Conservation (phyloP, 1,140 invertebrate genomes). For the Drosophila ercepeae region DNA sequence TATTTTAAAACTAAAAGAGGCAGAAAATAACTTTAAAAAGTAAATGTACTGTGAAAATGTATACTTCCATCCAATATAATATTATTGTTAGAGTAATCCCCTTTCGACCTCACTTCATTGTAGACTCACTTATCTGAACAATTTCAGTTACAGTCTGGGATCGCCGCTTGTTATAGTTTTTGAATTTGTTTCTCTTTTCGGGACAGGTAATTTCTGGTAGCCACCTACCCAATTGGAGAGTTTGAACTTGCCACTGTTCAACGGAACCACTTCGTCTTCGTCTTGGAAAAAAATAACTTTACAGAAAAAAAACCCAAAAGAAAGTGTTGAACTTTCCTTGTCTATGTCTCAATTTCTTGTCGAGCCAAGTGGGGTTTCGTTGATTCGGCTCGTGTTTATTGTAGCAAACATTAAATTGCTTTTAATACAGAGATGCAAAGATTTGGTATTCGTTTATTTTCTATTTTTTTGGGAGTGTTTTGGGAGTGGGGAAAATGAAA, state of each 20-base stretch:
- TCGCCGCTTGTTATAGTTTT: conserved; percentile 41
- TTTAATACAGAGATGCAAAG: conserved; percentile 69
- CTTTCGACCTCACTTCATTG: background rate
- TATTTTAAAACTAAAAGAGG: too few species aligned
- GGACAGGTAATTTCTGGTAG: conserved; percentile 52
- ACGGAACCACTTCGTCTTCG: background rate
- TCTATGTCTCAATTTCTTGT: conserved; percentile 69
- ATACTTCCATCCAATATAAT: too few species aligned
- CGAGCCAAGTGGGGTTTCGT: conserved; percentile 30
- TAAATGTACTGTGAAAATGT: too few species aligned
- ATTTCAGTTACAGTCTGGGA: background rate
- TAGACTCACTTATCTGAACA: background rate
- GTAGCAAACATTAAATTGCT: conserved; percentile 70
- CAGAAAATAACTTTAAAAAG: too few species aligned
- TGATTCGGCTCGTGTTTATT: conserved; percentile 51
- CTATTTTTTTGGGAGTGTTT: background rate
- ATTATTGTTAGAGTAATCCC: background rate
- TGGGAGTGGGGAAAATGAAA: conserved; percentile 59
- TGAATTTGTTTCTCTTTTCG: conserved; percentile 35
- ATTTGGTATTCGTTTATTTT: conserved; percentile 27
- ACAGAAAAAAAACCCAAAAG: conserved; percentile 39
- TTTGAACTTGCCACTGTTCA: conserved; percentile 68
- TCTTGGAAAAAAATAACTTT: background rate
- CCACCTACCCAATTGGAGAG: conserved; percentile 52
- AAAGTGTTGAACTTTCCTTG: conserved; percentile 74